Conservation (phyloP, 2,888 invertebrate species). For the Pseudanteris insignis region DNA sequence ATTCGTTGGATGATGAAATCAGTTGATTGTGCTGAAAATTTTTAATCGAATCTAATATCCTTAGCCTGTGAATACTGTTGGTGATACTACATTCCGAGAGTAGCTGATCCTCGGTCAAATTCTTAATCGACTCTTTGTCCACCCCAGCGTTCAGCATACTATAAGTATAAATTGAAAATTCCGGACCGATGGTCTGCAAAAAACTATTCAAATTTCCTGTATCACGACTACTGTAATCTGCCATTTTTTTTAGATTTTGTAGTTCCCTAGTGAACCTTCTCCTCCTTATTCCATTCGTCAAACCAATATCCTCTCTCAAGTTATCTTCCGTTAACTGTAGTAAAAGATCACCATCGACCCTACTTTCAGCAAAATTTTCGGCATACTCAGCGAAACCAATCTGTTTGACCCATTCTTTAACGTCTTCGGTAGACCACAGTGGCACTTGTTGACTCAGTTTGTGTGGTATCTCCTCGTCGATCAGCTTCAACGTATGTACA, state of each 20-base stretch:
- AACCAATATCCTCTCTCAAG: conserved; percentile 90
- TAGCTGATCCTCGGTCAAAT: conserved; percentile 90
- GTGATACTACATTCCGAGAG: conserved; percentile 88
- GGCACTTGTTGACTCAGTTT: conserved; percentile 98
- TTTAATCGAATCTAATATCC: conserved; percentile 89
- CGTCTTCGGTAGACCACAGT: conserved; percentile 96
- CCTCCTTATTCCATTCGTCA: conserved; percentile 91
- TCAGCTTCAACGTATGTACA: conserved; percentile 87
- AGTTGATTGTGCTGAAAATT: conserved; percentile 63
- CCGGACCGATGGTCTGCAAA: conserved; percentile 83
- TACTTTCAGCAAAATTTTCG: conserved; percentile 84
- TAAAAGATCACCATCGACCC: conserved; percentile 96
- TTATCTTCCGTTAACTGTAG: conserved; percentile 92
- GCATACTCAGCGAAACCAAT: conserved; percentile 91
- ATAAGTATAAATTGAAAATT: conserved; percentile 96
- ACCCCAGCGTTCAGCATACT: conserved; percentile 95
- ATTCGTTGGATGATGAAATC: conserved; percentile 70
- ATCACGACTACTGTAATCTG: conserved; percentile 95
- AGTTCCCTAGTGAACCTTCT: conserved; percentile 93
- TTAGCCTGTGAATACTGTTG: conserved; percentile 93
- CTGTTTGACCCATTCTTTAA: conserved; percentile 97
- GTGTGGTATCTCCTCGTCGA: conserved; percentile 97
- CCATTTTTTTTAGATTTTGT: conserved; percentile 92
- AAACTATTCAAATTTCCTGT: conserved; percentile 89
- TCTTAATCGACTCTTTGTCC: conserved; percentile 86